Conservation (phyloP, 2,113 vertebrate genomes). For the Micromys minutus region DNA sequence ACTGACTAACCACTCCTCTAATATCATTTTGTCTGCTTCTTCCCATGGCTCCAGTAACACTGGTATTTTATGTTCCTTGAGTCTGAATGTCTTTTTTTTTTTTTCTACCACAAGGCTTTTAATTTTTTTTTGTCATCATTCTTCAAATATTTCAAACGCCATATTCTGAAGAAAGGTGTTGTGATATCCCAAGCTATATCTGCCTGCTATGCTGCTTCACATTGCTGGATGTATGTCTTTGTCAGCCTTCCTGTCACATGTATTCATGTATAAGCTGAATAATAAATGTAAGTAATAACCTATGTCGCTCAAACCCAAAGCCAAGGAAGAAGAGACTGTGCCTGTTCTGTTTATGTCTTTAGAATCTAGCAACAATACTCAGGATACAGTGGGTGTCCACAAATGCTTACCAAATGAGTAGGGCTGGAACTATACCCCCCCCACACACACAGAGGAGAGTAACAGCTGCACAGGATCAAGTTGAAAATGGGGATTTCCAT, state of each 20-base stretch:
- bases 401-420: not conserved
- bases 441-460: not conserved
- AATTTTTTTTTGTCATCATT: not conserved
- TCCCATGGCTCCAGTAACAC: not conserved
- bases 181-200: not conserved
- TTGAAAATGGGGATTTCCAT: not conserved
- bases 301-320: not conserved
- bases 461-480: not conserved
- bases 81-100: conserved; percentile 29
- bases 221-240: not conserved
- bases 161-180: not conserved
- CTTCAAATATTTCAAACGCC: not conserved
- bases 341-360: not conserved
- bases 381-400: not conserved
- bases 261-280: not conserved
- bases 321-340: not conserved
- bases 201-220: not conserved
- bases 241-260: not conserved
- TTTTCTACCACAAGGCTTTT: not conserved
- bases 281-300: not conserved
- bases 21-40: not conserved
- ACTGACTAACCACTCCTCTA: not conserved
- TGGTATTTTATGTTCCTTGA: not conserved
- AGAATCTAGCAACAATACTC: not conserved
- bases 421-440: not conserved